Conservation (phyloP, 2,888 invertebrate species). For the Drosophila anceps region DNA sequence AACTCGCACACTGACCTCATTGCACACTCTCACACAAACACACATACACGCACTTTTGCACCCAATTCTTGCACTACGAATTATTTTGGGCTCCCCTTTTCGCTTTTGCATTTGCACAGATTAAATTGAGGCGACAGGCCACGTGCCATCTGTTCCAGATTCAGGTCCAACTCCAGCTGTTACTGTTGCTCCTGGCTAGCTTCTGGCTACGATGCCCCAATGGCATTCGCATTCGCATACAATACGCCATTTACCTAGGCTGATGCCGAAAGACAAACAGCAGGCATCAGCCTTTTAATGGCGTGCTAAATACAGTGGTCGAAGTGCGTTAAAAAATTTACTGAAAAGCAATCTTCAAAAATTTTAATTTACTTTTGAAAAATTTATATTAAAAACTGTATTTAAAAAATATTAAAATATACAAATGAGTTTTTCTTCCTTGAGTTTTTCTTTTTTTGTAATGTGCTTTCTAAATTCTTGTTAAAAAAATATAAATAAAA, state of each 20-base stretch:
- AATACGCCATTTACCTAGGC: conserved; percentile 42
- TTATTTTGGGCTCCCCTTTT: conserved; percentile 57
- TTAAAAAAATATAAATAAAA: no score
- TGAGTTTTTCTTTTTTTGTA: no score
- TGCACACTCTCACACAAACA: conserved; percentile 35
- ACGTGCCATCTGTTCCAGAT: conserved; percentile 30
- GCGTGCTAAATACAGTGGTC: conserved; percentile 23
- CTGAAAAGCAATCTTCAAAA: no score
- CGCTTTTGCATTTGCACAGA: conserved; percentile 62
- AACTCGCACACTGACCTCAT: conserved; percentile 74
- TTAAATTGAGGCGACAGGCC: conserved; percentile 63
- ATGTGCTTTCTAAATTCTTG: no score
- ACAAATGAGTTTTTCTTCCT: no score
- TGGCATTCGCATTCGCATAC: conserved; percentile 25
- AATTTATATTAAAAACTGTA: background rate
- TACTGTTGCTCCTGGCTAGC: background rate
- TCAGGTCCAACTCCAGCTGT: background rate
- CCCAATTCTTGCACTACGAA: conserved; percentile 32
- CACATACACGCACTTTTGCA: conserved; percentile 16
- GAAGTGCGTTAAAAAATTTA: no score
- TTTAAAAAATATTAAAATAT: no score
- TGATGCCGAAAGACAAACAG: conserved; percentile 48
- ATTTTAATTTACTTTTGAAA: no score
- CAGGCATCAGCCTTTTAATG: conserved; percentile 45
- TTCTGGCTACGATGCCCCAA: conserved; percentile 7